These are phyloP conservation scores for Astur gentilis DNA, from an alignment of 2,113 vertebrate species.

Conservation along the genomic window DNA sequence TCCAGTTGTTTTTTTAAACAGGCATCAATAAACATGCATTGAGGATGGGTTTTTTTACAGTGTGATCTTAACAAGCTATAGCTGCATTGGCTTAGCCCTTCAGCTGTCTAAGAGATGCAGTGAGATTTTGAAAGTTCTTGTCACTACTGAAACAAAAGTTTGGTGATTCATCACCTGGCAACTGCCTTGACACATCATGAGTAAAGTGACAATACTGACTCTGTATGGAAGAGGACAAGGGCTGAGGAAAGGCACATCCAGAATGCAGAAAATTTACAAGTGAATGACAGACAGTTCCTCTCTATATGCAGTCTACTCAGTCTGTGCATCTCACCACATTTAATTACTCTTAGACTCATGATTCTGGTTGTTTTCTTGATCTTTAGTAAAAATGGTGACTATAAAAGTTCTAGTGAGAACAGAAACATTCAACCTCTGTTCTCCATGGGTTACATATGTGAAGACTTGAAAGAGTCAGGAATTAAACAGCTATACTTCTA, in stretches of 20 bases:
- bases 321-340: neutral
- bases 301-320: neutral
- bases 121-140: neutral
- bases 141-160: neutral
- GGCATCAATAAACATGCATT: neutral
- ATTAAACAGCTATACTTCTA: neutral
- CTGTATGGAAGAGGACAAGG: neutral
- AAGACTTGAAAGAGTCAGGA: neutral
- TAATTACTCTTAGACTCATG: neutral
- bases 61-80: neutral
- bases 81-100: neutral
- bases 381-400: neutral
- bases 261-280: neutral
- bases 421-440: neutral
- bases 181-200: neutral
- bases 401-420: neutral
- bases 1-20: neutral
- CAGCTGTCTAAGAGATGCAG: neutral
- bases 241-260: neutral
- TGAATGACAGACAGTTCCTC: neutral
- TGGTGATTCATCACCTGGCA: neutral
- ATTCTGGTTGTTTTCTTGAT: neutral
- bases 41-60: neutral
- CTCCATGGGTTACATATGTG: neutral
- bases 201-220: neutral